A percentile compares a stretch with the other conserved stretches of the same genome.
Conservation (phyloP, 1,140 invertebrate species). For the Charaxes varanes region DNA sequence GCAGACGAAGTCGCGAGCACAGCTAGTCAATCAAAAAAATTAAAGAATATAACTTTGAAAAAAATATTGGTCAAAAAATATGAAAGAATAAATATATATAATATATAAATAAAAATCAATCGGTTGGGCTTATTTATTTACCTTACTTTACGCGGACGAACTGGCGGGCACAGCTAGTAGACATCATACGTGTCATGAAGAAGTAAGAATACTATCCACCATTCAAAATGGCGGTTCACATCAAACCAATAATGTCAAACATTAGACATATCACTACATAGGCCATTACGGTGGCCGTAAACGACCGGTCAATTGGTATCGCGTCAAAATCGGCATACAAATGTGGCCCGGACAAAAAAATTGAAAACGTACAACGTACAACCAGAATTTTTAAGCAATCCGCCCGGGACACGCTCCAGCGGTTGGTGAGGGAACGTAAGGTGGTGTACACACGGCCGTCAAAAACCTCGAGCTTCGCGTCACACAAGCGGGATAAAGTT, state of each 20-base stretch:
- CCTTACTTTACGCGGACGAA: not conserved
- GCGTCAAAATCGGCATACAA: constrained; percentile 22
- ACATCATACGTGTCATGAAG: no score
- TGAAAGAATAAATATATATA: no score
- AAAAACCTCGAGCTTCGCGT: no score
- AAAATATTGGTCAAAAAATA: no score
- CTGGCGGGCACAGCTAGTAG: not conserved
- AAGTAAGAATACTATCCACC: no score
- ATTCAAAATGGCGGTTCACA: not conserved
- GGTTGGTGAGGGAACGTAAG: constrained; percentile 16
- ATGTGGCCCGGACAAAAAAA: constrained; percentile 20
- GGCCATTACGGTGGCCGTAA: constrained; percentile 7
- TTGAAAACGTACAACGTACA: constrained; percentile 19
- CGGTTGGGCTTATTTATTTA: no score
- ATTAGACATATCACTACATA: constrained; percentile 7
- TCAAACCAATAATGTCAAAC: constrained; percentile 5
- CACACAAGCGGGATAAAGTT: no score
- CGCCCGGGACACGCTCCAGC: constrained; percentile 23
- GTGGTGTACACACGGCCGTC: constrained; percentile 15
- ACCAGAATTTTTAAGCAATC: constrained; percentile 36
- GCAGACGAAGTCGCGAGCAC: no score
- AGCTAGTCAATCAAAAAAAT: no score
- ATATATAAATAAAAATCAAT: no score
- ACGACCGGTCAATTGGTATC: constrained; percentile 19
- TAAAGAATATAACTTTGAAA: no score